These are phyloP conservation scores for Perodicticus potto DNA, from an alignment of 2,797 vertebrate genomes.

Conservation along the genomic window DNA sequence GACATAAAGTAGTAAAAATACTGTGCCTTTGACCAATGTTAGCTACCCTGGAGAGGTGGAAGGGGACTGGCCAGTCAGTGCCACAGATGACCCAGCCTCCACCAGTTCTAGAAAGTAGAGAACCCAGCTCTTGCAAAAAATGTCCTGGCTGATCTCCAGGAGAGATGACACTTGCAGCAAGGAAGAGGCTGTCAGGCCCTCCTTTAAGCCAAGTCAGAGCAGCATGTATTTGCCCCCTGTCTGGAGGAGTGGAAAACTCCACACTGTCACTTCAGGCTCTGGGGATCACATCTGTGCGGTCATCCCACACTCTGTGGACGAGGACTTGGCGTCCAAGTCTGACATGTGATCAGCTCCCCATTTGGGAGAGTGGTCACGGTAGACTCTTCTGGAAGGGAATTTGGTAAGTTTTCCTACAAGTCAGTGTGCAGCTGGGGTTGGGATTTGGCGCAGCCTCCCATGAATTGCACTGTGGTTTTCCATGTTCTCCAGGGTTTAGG, in stretches of 20 bases:
- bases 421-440: slow-evolving; percentile 68
- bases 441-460: background rate
- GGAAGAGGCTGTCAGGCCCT: background rate
- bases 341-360: slow-evolving; percentile 18
- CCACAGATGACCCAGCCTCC: background rate
- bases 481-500: slow-evolving; percentile 32
- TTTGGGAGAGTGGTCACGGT: slow-evolving; percentile 25
- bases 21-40: background rate
- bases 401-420: slow-evolving; percentile 26
- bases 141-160: background rate
- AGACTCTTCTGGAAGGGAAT: slow-evolving; percentile 51
- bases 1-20: background rate
- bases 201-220: background rate
- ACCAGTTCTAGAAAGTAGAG: background rate
- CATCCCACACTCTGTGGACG: slow-evolving; percentile 15
- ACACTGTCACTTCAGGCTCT: background rate
- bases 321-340: slow-evolving; percentile 24
- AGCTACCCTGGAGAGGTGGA: background rate
- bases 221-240: background rate
- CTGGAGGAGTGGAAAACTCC: slow-evolving; percentile 59
- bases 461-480: slow-evolving; percentile 35
- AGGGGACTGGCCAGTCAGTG: too few relatives aligned
- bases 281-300: slow-evolving; percentile 67
- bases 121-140: background rate
- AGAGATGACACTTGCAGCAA: background rate